A percentile compares a stretch with the other conserved stretches of the same genome.
Evolutionary conservation across 2,797 vertebrate genomes (phyloP).

Genomic region (Chaenodraco wilsoni): DNA sequence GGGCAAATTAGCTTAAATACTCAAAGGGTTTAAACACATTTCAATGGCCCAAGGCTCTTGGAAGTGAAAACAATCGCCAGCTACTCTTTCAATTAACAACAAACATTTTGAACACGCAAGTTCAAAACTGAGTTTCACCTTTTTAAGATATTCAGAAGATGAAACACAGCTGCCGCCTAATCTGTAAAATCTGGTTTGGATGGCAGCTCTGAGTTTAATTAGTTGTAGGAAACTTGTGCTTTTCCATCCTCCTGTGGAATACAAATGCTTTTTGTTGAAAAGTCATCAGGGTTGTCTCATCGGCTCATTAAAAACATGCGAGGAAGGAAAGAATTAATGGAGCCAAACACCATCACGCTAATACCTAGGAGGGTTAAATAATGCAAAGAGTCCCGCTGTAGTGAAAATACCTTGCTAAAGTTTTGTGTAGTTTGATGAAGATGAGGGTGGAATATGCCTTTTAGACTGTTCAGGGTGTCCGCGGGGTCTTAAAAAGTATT

Average conservation of each 20-base stretch:
- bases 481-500: no score
- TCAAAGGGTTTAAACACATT: conserved; percentile 16
- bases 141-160: conserved; percentile 30
- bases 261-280: conserved; percentile 65
- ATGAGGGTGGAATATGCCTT: background rate
- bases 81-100: conserved; percentile 6
- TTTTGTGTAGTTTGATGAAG: conserved; percentile 38
- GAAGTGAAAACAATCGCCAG: conserved; percentile 36
- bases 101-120: background rate
- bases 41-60: conserved; percentile 2
- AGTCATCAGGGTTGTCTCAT: conserved; percentile 64
- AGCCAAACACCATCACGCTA: conserved; percentile 66
- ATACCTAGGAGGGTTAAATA: conserved; percentile 52
- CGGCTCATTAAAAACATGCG: conserved; percentile 71
- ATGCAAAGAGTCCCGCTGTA: conserved; percentile 30
- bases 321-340: conserved; percentile 59
- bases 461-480: no score
- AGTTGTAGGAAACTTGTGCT: conserved; percentile 59
- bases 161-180: conserved; percentile 23
- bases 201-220: conserved; percentile 67
- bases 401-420: conserved; percentile 32
- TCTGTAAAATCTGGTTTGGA: conserved; percentile 40
- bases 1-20: conserved; percentile 20
- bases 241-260: conserved; percentile 51
- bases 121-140: conserved; percentile 21